Base-by-base conservation (phyloP, 2,797 vertebrate species). In the Knipowitschia caucasica region DNA sequence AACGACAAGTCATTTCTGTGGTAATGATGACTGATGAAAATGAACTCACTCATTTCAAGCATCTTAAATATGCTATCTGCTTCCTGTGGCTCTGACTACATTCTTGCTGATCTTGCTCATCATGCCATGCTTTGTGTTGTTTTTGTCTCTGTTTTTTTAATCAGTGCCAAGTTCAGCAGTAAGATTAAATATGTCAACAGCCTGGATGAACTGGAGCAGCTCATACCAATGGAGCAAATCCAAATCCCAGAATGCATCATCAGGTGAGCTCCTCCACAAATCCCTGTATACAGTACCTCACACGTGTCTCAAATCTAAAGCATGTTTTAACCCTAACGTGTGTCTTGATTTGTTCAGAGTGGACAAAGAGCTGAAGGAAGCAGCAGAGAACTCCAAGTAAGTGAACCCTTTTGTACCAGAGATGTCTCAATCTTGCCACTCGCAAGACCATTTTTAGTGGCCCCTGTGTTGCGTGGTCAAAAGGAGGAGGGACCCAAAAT, bases 151-250 rank as follows among this genome's bases (percentile, higher is more conserved):
- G 29, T 49, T 23, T 23, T 4, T 33, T 43, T 25, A 57, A 59
- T 61, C 80, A 98, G 96, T 77, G 89, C 95, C 53, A 98, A 99
- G 83, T 99, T 99, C 89, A 99, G 95, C 89, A 96, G 92, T 78
- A 99, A 99, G 86, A 96, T 99, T 75, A 92, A 92, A 66, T 99
- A 97, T 0, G 93, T 97, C 60, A 91, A 78, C 82, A 95, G 89
- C 0, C 63, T 98, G 86, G 90, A 93, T 1, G 94, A 98, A 73
- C 93, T 98, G 64, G 89, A 81, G 62, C 88, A 93, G 56, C 84
- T 95, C 77, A 95, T 99, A 84, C 96, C 96, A 43, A 94, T 96
- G 93, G 94, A 98, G 18, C 89, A 89, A 7, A 80, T 98, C 63
- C 91, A 95, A 50, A 95, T 99, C 82, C 95, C 96, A 62, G 95